Evolutionary conservation across 2,888 invertebrate species (phyloP), one percentile per base, ranked within the genome.

Genomic region (Psylliodes chrysocephalus): DNA sequence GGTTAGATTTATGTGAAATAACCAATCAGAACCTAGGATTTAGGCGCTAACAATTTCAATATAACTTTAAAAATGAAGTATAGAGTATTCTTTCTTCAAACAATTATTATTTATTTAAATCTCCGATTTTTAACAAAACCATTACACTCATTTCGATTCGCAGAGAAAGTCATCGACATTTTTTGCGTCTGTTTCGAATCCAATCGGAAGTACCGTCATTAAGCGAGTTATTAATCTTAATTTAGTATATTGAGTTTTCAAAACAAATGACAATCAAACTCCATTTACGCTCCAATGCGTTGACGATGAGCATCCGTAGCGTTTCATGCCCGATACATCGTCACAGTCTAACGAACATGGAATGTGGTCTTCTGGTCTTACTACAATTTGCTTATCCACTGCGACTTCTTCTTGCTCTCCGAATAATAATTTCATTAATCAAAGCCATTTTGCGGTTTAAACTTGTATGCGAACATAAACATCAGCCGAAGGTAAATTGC

Each of bases 311-410:
- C 63, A 71, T 68, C 59, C 49, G 68, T 60, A 46, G 49, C 65
- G 69, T 68, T 75, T 77, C 71, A 76, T 75, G 75, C 72, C 71
- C 73, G 71, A 69, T 65, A 69, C 70, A 71, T 69, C 71, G 76
- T 78, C 75, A 77, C 76, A 77, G 78, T 77, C 78, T 78, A 77
- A 77, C 76, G 78, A 56, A 52, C 72, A 68, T 59, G 76, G 77
- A 77, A 79, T 79, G 77, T 68, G 75, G 73, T 70, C 68, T 71
- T 71, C 71, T 68, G 74, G 72, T 70, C 69, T 71, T 71, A 71
- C 71, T 71, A 73, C 73, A 71, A 70, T 75, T 72, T 71, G 70
- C 70, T 65, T 70, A 71, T 71, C 69, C 63, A 66, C 64, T 70
- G 63, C 66, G 62, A n/a, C n/a, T n/a, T 67, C 71, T 72, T 71